These are phyloP conservation scores for Drosophila subquinaria DNA, from an alignment of 2,888 invertebrate species.

Conservation along the genomic window DNA sequence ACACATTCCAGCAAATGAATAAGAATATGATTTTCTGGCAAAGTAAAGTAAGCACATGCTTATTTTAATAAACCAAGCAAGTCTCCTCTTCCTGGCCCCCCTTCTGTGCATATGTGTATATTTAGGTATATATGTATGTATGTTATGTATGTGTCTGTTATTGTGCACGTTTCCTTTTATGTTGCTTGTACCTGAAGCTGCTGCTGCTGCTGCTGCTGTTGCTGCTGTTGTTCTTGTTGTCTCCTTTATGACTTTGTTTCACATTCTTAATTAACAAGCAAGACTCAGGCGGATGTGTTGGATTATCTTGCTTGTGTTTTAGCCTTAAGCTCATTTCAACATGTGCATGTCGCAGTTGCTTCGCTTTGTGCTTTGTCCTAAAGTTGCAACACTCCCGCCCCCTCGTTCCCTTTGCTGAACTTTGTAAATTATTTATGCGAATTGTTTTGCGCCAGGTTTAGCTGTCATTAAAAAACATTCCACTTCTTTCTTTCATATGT, in stretches of 20 bases:
- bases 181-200: constrained; percentile 48
- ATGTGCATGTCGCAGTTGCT: constrained; percentile 42
- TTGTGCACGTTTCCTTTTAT: constrained; percentile 42
- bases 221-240: constrained; percentile 39
- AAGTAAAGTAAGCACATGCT: constrained; percentile 36
- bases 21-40: constrained; percentile 44
- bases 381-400: constrained; percentile 30
- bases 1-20: constrained; percentile 21
- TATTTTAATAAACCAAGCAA: constrained; percentile 53
- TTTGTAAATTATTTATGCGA: constrained; percentile 52
- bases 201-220: constrained; percentile 16
- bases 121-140: constrained; percentile 20
- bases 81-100: not conserved
- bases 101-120: not conserved
- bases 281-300: constrained; percentile 58
- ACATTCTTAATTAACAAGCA: constrained; percentile 79
- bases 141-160: constrained; percentile 26
- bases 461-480: constrained; percentile 23
- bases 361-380: constrained; percentile 39
- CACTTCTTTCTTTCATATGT: constrained; percentile 9
- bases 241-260: constrained; percentile 79
- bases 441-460: constrained; percentile 32
- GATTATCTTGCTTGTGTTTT: constrained; percentile 64
- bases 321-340: constrained; percentile 58
- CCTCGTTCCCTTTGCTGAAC: constrained; percentile 5